Evolutionary conservation across 2,113 vertebrate genomes (phyloP).

Genomic region (Opisthocomus hoazin): DNA sequence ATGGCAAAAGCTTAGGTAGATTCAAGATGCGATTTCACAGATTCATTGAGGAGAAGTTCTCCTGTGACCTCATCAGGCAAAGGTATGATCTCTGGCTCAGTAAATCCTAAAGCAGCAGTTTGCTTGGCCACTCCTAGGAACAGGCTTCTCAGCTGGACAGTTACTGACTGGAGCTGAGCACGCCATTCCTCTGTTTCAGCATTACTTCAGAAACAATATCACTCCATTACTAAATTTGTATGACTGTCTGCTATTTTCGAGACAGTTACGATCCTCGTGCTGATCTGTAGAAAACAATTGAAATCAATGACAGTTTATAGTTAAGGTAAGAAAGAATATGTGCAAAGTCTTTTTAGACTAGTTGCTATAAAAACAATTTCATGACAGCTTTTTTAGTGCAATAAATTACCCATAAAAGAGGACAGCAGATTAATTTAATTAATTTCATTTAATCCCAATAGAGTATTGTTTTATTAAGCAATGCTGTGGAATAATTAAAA

Average conservation of each 20-base stretch:
- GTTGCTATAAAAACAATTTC: background rate
- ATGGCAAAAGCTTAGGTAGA: background rate
- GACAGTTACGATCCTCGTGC: background rate
- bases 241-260: background rate
- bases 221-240: background rate
- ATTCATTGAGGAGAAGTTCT: background rate
- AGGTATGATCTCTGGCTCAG: background rate
- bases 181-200: fast-evolving
- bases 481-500: background rate
- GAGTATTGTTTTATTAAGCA: slow-evolving; percentile 31
- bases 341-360: background rate
- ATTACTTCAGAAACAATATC: background rate
- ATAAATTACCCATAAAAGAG: background rate
- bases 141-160: no score
- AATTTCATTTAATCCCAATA: background rate
- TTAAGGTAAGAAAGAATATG: background rate
- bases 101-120: no score
- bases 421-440: background rate
- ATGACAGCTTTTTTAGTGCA: background rate
- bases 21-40: background rate
- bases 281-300: background rate
- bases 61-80: fast-evolving
- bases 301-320: background rate
- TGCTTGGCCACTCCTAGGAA: fast-evolving
- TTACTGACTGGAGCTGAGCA: background rate